Percentiles rank a stretch among this genome's conserved stretches.
Conservation (phyloP, 1,140 invertebrate genomes). For the Drosophila parvula region DNA sequence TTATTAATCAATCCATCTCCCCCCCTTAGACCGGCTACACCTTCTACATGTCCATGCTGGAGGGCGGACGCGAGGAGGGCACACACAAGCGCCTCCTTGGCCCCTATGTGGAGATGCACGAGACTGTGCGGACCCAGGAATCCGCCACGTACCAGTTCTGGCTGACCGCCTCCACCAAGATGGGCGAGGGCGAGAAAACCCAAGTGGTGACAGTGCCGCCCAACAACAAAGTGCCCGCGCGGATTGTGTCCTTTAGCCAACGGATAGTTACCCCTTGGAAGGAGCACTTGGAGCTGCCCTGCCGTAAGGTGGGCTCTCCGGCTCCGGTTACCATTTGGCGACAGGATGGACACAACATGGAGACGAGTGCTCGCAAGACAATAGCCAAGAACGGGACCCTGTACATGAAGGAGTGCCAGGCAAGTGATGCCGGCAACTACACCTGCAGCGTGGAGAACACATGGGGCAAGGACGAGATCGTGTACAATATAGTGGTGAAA, state of each 20-base stretch:
- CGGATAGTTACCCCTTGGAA: constrained; percentile 93
- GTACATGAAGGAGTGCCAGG: constrained; percentile 89
- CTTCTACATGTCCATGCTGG: constrained; percentile 91
- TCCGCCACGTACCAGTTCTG: constrained; percentile 91
- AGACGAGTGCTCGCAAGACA: constrained; percentile 88
- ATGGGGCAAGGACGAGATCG: constrained; percentile 93
- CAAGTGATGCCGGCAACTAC: constrained; percentile 94
- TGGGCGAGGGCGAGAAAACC: constrained; percentile 92
- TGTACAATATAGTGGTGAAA: constrained; percentile 88
- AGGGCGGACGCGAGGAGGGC: constrained; percentile 89
- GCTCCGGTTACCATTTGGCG: constrained; percentile 90
- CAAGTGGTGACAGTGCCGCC: constrained; percentile 90
- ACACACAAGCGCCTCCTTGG: constrained; percentile 89
- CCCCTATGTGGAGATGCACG: constrained; percentile 88
- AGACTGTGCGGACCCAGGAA: constrained; percentile 89
- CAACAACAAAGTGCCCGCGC: constrained; percentile 91
- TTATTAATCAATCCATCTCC: too few relatives aligned
- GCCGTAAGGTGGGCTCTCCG: constrained; percentile 92
- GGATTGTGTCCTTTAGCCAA: constrained; percentile 92
- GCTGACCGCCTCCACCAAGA: constrained; percentile 91
- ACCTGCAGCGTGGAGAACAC: constrained; percentile 93
- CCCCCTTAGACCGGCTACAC: constrained; percentile 87
- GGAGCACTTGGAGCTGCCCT: constrained; percentile 91
- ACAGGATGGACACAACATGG: constrained; percentile 88
- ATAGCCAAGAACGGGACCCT: constrained; percentile 89